phyloP scores from a whole-genome alignment of 2,888 invertebrate species.

The Lordiphosa fenestrarum region DNA sequence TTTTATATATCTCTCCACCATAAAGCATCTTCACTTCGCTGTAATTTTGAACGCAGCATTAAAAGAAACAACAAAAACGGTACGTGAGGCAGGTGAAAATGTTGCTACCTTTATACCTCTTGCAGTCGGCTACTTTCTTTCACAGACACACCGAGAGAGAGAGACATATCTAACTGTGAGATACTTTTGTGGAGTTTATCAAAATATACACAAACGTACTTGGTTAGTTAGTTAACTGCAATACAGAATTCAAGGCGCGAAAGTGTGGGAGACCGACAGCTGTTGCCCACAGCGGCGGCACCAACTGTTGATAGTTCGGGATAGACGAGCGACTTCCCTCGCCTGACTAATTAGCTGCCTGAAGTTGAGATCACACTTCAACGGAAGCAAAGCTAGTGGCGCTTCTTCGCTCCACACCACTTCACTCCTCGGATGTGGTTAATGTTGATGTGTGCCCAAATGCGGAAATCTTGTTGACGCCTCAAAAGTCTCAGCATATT shows the following conservation, averaged over 20 bases:
- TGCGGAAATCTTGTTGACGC: conserved; percentile 63
- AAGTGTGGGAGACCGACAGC: conserved; percentile 72
- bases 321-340: conserved; percentile 39
- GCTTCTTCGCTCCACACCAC: conserved; percentile 27
- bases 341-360: conserved; percentile 56
- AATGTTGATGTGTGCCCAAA: conserved; percentile 41
- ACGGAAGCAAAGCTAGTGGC: conserved; percentile 56
- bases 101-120: conserved; percentile 67
- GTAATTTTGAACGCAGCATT: conserved; percentile 51
- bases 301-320: conserved; percentile 42
- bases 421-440: conserved; percentile 14
- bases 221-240: conserved; percentile 8
- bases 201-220: conserved; percentile 35
- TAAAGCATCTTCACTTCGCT: conserved; percentile 57
- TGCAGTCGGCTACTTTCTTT: conserved; percentile 56
- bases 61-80: conserved; percentile 35
- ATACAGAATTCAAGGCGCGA: conserved; percentile 51
- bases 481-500: conserved; percentile 42
- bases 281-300: conserved; percentile 19
- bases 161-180: conserved; percentile 62
- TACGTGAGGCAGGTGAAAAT: conserved; percentile 65
- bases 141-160: conserved; percentile 21
- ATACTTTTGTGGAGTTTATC: conserved; percentile 59
- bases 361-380: conserved; percentile 19
- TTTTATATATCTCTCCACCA: conserved; percentile 45